Evolutionary conservation across 1,140 invertebrate species (phyloP), one percentile per base, ranked within the genome.

Genomic region (Achroia grisella): DNA sequence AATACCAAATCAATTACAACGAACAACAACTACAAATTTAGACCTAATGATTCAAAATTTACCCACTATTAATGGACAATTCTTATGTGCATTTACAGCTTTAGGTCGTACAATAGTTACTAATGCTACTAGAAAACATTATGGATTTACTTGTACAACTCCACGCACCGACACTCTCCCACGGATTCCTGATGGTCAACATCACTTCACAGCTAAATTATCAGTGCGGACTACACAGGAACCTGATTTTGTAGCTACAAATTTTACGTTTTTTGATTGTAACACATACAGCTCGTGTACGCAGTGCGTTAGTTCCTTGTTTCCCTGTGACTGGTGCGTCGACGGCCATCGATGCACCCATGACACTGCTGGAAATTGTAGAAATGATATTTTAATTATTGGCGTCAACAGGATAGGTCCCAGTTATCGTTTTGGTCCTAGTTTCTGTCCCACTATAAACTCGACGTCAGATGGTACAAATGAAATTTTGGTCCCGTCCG

Each of bases 211-310:
- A n/a, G 96, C 97, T n/a, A 96, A 96, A 71, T 82, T 99, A 23
- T 97, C 97, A 1, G 95, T 99, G 12, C 89, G 95, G 46, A 97
- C 97, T 87, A 91, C 92, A 39, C 92, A 92, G 62, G 94, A 94
- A 5, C 94, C 95, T 12, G 96, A 98, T 80, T 94, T 98, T 82
- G 97, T 98, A 8, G 95, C 95, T 0, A 97, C 96, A 2, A 97
- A 98, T 80, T 98, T 99, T 72, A 98, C 96, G 1, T 98, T 99
- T 80, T 99, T 98, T 72, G 97, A 99, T 78, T 99, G 97, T 86
- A 97, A 95, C 69, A 97, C 96, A 3, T 98, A 98, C 86, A 94
- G 92, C 55, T 97, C 96, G 29, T 98, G 96, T 80, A 97, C 95
- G 8, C 93, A 95, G 57, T 98, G 96, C 82, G 96, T 98, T 0